These are phyloP conservation scores for Sepioteuthis lessoniana DNA, from an alignment of 2,888 invertebrate species.

Conservation along the genomic window DNA sequence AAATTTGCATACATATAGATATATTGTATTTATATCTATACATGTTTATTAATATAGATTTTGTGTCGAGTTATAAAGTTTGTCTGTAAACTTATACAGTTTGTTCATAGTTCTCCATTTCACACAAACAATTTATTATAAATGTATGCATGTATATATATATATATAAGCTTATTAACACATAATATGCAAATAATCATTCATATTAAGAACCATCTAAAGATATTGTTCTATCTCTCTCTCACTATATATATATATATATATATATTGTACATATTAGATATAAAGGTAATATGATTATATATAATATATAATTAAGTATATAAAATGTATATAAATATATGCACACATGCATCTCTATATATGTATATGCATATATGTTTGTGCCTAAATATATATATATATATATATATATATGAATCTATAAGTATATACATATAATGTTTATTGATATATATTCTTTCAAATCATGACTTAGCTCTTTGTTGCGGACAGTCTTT, in stretches of 20 bases:
- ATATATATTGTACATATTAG: not conserved
- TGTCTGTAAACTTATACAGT: too few relatives aligned
- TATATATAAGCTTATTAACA: not conserved
- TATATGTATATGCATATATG: not conserved
- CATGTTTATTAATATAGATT: too few relatives aligned
- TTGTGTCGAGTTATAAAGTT: too few relatives aligned
- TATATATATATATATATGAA: constrained; percentile 7
- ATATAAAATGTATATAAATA: not conserved
- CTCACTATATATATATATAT: not conserved
- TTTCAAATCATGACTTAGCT: constrained; percentile 12
- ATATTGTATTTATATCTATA: too few relatives aligned
- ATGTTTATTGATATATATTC: not conserved
- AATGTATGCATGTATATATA: not conserved
- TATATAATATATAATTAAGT: not conserved
- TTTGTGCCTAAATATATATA: not conserved
- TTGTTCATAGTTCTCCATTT: too few relatives aligned
- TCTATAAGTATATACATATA: not conserved
- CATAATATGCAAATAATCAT: too few relatives aligned
- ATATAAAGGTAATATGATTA: not conserved
- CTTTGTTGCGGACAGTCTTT: not conserved
- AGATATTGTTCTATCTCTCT: too few relatives aligned
- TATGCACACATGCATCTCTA: not conserved
- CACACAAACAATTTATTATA: too few relatives aligned
- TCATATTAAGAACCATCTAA: too few relatives aligned
- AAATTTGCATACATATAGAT: too few relatives aligned